Percentiles rank a stretch among this genome's conserved stretches.
These are phyloP conservation scores for Acleris holmiana DNA, from an alignment of 2,888 invertebrate genomes.

Conservation along the genomic window DNA sequence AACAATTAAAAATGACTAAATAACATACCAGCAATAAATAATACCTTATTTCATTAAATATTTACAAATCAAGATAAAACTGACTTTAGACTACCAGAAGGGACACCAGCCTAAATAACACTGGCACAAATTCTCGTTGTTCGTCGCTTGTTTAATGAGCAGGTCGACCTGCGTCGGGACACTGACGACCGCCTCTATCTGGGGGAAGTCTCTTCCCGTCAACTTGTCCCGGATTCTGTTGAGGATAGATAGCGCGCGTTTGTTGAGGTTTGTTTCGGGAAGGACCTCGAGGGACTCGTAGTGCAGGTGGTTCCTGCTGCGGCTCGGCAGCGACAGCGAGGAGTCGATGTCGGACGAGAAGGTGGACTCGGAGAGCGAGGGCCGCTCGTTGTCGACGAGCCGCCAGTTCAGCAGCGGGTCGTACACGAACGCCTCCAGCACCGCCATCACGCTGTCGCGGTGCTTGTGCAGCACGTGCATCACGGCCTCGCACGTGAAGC, in stretches of 20 bases:
- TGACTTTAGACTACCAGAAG: conserved; percentile 84
- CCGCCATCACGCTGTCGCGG: conserved; percentile 99
- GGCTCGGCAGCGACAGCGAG: conserved; percentile 68
- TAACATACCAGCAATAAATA: background rate
- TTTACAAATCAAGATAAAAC: background rate
- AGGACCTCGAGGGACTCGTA: conserved; percentile 77
- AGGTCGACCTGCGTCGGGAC: conserved; percentile 96
- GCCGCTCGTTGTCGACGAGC: conserved; percentile 80
- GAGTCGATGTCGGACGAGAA: conserved; percentile 75
- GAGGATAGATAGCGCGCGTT: conserved; percentile 95
- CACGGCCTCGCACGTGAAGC: conserved; percentile 97
- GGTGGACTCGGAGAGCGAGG: conserved; percentile 68
- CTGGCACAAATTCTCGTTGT: conserved; percentile 99
- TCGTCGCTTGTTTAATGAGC: conserved; percentile 97
- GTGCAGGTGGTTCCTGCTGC: conserved; percentile 67
- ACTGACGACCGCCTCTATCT: conserved; percentile 88
- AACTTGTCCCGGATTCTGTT: conserved; percentile 97
- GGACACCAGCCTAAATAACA: conserved; percentile 99
- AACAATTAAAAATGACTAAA: background rate
- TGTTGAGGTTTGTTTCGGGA: conserved; percentile 93
- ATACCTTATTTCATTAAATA: conserved; percentile 1
- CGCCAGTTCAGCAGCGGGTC: conserved; percentile 99
- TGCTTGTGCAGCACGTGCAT: conserved; percentile 97
- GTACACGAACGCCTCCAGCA: conserved; percentile 98
- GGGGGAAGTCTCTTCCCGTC: conserved; percentile 96